Percentiles rank a stretch among this genome's conserved stretches.
Evolutionary conservation across 2,113 vertebrate species (phyloP).

Genomic region (Alectura lathami): DNA sequence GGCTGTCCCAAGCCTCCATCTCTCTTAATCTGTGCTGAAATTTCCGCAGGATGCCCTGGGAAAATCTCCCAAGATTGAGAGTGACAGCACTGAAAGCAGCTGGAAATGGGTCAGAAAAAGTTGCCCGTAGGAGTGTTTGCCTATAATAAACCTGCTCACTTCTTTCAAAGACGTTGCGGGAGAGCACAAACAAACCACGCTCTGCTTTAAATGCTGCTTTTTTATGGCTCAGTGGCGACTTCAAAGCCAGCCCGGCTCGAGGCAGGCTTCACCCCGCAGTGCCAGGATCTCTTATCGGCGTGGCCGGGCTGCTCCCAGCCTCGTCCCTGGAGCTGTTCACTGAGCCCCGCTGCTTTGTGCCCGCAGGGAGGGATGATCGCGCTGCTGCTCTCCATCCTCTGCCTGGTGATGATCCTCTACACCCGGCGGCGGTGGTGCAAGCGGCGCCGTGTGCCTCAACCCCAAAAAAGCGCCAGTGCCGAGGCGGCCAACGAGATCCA

Average conservation of each 20-base stretch:
- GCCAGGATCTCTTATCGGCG: neutral
- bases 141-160: conserved; percentile 14
- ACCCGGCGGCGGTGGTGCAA: conserved; percentile 97
- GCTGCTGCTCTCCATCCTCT: conserved; percentile 93
- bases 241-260: neutral
- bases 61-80: conserved; percentile 32
- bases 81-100: neutral
- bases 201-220: neutral
- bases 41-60: conserved; percentile 25
- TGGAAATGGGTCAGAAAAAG: conserved; percentile 37
- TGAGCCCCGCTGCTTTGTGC: neutral
- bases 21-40: neutral
- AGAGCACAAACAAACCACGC: neutral
- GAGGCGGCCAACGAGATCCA: conserved; percentile 99
- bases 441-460: conserved; percentile 94
- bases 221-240: neutral
- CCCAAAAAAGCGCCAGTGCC: conserved; percentile 96
- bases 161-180: neutral
- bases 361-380: conserved; percentile 97
- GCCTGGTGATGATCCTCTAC: conserved; percentile 96
- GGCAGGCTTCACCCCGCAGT: neutral
- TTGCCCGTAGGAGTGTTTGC: neutral
- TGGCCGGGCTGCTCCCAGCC: neutral
- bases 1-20: neutral
- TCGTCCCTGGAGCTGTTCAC: neutral